Conservation (phyloP, 1,140 invertebrate genomes). For the Drosophila varians region DNA sequence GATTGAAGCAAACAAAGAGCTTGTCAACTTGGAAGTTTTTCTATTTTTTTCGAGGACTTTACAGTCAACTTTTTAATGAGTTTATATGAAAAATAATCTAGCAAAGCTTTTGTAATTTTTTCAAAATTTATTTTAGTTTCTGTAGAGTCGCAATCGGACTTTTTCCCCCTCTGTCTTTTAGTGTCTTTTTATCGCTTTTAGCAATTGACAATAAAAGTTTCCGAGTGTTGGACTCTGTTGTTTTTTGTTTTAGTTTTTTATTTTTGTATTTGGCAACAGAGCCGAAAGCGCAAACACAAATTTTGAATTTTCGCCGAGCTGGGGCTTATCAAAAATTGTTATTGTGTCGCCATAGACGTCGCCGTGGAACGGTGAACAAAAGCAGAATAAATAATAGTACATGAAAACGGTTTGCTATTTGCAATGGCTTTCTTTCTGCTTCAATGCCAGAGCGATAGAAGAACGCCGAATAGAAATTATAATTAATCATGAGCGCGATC, state of each 20-base stretch:
- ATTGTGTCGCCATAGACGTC: slow-evolving; percentile 20
- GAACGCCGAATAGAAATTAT: slow-evolving; percentile 47
- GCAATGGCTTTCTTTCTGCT: slow-evolving; percentile 31
- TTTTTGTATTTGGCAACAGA: slow-evolving; percentile 3
- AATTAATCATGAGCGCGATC: slow-evolving; percentile 52
- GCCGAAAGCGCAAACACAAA: slow-evolving; percentile 16
- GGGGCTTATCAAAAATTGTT: slow-evolving; percentile 64
- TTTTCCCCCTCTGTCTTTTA: slow-evolving; percentile 2
- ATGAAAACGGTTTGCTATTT: slow-evolving; percentile 25
- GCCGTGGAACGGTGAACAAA: slow-evolving; percentile 64
- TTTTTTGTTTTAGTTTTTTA: neutral
- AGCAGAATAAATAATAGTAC: slow-evolving; percentile 60
- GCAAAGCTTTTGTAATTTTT: neutral
- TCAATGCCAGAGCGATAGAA: slow-evolving; percentile 26
- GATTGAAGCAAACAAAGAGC: slow-evolving; percentile 42
- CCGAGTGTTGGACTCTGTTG: neutral
- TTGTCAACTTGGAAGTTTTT: slow-evolving; percentile 15
- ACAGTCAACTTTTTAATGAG: neutral
- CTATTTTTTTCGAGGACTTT: neutral
- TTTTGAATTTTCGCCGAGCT: slow-evolving; percentile 39
- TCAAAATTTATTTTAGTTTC: neutral
- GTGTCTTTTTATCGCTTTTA: slow-evolving; percentile 33
- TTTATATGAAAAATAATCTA: neutral
- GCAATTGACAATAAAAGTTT: slow-evolving; percentile 46
- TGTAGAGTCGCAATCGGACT: neutral